Evolutionary conservation across 1,140 invertebrate genomes (phyloP), one percentile per base, ranked within the genome.

Genomic region (Calliopsis andreniformis): DNA sequence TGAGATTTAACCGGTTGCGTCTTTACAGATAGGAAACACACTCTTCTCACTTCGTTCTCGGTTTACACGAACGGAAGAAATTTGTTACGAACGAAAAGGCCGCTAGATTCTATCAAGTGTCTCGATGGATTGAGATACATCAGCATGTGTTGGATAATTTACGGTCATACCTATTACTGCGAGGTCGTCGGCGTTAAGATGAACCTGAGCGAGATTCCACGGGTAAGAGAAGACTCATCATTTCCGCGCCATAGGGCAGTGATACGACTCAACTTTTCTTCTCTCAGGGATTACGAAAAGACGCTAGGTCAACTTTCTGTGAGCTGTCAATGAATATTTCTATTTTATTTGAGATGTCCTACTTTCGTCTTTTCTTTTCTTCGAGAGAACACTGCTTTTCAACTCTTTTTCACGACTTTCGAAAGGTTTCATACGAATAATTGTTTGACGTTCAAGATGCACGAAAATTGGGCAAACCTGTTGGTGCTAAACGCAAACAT

Each of bases 101-200:
- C 53, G 3, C 47, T 39, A 0, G 83, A 89, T 39, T 83, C 89
- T 0, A 87, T 94, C 16, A 76, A 71, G 0, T 93, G 92, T 76
- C 75, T 94, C 0, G 92, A 94, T 73, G 93, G 93, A 14, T 81
- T 94, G 1, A 87, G 93, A 59, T 92, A 91, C 56, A 59, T 94
- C 3, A 93, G 93, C 55, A 93, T 93, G 39, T 86, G 91, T 6
- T 94, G 93, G 93, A 92, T 94, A 12, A 88, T 94, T 18, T 86
- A 91, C 25, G 93, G 91, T 4, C 94, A 94, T 70, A 88, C 86
- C 2, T 64, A 87, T 63, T 90, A 88, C 55, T 56, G 67, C 3
- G 81, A 87, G 58, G 73, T 71, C 4, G 59, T 86, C 7, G 80
- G 84, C 10, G 76, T 84, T 4, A 87, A 89, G 56, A 82, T 89